A percentile compares a stretch with the other conserved stretches of the same genome.
Evolutionary conservation across 2,797 vertebrate species (phyloP).

Genomic region (Uromys caudimaculatus): DNA sequence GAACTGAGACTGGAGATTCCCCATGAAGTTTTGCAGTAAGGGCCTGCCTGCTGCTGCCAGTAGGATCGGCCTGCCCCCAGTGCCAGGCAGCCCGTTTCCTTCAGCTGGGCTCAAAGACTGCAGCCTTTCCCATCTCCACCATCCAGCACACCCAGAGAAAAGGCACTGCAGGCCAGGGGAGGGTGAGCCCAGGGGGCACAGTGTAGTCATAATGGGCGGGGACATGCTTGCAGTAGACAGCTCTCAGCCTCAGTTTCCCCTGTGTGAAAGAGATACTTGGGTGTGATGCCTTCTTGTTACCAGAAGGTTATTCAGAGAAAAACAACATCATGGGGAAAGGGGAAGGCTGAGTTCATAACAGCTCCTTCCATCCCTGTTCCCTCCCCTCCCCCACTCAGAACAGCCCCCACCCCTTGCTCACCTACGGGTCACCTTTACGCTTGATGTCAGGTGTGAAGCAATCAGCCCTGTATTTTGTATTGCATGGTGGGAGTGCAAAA

Average conservation of each 20-base stretch:
- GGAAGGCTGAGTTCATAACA: not conserved
- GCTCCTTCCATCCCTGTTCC: fast-evolving
- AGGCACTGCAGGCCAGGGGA: not conserved
- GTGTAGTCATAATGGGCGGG: too few relatives aligned
- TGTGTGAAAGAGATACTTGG: not conserved
- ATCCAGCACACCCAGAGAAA: not conserved
- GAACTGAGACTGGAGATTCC: not conserved
- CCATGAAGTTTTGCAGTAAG: fast-evolving
- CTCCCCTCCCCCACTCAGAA: not conserved
- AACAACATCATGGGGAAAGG: not conserved
- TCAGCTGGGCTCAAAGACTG: fast-evolving
- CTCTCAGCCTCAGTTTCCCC: not conserved
- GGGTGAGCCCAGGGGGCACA: not conserved
- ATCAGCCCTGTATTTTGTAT: not conserved
- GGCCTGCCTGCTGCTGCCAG: not conserved
- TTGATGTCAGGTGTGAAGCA: conserved; percentile 51
- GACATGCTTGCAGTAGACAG: not conserved
- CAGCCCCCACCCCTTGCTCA: not conserved
- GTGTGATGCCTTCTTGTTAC: fast-evolving
- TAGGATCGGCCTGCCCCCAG: not conserved
- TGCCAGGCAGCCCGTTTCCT: not conserved
- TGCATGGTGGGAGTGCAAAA: not conserved
- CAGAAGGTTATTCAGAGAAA: not conserved
- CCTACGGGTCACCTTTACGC: conserved; percentile 59
- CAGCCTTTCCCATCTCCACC: fast-evolving